Percentiles rank a stretch among this genome's conserved stretches.
These are phyloP conservation scores for Musca vetustissima DNA, from an alignment of 1,140 invertebrate species.

Conservation along the genomic window DNA sequence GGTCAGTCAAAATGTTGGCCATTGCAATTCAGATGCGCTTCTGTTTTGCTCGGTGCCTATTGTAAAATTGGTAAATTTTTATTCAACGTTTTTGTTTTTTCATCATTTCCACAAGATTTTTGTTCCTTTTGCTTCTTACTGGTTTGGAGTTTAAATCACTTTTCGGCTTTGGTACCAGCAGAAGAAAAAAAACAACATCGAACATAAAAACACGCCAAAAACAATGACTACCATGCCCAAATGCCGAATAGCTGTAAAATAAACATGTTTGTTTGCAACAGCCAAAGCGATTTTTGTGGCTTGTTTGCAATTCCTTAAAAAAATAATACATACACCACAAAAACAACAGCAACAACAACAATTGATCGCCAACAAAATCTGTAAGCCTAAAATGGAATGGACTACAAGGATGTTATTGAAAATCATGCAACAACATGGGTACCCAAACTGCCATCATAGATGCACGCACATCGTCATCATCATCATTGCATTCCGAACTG, in stretches of 20 bases:
- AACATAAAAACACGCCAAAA: too few species aligned
- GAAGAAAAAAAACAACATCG: neutral
- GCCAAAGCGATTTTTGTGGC: slow-evolving; percentile 21
- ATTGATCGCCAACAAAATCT: too few species aligned
- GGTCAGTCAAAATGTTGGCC: slow-evolving; percentile 11
- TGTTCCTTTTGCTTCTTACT: neutral
- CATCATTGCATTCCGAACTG: too few species aligned
- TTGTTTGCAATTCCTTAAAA: slow-evolving; percentile 17
- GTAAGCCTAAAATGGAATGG: too few species aligned
- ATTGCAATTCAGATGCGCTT: slow-evolving; percentile 2
- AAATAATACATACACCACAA: slow-evolving; percentile 3
- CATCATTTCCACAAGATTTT: neutral
- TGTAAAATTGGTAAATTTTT: neutral
- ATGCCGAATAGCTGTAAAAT: neutral
- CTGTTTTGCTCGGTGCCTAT: neutral
- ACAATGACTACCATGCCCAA: too few species aligned
- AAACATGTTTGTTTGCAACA: slow-evolving; percentile 21
- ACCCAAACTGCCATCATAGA: too few species aligned
- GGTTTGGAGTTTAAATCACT: slow-evolving; percentile 5
- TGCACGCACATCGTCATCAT: too few species aligned
- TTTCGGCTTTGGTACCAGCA: slow-evolving; percentile 9
- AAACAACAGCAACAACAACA: too few species aligned
- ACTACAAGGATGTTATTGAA: too few species aligned
- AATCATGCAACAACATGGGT: too few species aligned
- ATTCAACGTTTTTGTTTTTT: too few species aligned